A percentile compares a stretch with the other conserved stretches of the same genome.
phyloP scores from a whole-genome alignment of 1,140 invertebrate species.

The Apis cerana region DNA sequence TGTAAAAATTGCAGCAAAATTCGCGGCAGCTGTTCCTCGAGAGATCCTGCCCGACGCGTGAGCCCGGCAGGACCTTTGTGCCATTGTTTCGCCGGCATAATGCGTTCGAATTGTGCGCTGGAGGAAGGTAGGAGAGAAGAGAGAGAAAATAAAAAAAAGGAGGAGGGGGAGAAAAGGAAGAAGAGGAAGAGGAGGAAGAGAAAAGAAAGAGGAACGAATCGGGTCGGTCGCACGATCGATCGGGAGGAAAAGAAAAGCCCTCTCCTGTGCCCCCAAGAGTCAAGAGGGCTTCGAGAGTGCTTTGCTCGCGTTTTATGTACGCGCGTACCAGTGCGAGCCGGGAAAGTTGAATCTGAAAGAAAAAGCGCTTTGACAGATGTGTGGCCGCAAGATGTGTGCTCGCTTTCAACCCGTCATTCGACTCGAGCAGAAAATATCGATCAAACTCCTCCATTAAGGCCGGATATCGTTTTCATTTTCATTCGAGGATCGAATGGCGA shows the following conservation, averaged over 20 bases:
- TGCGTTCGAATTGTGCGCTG: constrained; percentile 57
- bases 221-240: constrained; percentile 66
- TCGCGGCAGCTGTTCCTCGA: constrained; percentile 50
- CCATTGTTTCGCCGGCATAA: constrained; percentile 63
- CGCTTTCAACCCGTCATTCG: background rate
- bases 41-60: constrained; percentile 40
- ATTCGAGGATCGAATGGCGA: too few species aligned
- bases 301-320: background rate
- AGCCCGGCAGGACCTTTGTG: constrained; percentile 40
- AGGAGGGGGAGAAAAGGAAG: constrained; percentile 35
- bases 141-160: constrained; percentile 23
- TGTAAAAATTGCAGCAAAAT: constrained; percentile 46
- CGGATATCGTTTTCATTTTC: too few species aligned
- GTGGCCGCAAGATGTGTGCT: constrained; percentile 15
- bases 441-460: background rate
- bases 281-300: constrained; percentile 19
- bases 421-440: background rate
- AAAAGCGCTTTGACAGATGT: constrained; percentile 45
- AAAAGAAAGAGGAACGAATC: constrained; percentile 45
- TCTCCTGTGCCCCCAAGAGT: constrained; percentile 39
- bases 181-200: constrained; percentile 36
- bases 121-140: constrained; percentile 1
- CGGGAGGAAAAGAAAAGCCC: constrained; percentile 62
- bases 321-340: constrained; percentile 5
- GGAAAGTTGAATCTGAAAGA: constrained; percentile 42